A percentile compares a stretch with the other conserved stretches of the same genome.
Evolutionary conservation across 2,888 invertebrate species (phyloP).

Genomic region (Philereme vetulata): DNA sequence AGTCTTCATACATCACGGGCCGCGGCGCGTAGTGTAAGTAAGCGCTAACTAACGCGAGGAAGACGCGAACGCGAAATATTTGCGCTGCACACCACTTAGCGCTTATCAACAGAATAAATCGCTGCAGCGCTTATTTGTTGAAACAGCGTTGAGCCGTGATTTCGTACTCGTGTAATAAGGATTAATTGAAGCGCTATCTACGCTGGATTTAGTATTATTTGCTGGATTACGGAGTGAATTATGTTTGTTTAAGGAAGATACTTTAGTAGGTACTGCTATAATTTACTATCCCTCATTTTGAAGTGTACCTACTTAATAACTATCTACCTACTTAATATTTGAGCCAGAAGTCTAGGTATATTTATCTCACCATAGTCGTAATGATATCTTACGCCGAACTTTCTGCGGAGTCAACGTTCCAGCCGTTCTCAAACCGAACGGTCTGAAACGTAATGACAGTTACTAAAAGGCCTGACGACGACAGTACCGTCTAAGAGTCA

Average conservation of each 20-base stretch:
- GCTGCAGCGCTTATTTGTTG: slow-evolving; percentile 58
- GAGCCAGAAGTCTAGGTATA: too few species aligned
- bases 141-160: slow-evolving; percentile 41
- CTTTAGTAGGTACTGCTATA: slow-evolving; percentile 10
- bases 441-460: too few species aligned
- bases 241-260: slow-evolving; percentile 22
- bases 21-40: slow-evolving; percentile 55
- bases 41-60: slow-evolving; percentile 74
- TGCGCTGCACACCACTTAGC: slow-evolving; percentile 69
- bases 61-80: slow-evolving; percentile 70
- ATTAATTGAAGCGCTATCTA: slow-evolving; percentile 47
- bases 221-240: slow-evolving; percentile 23
- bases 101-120: slow-evolving; percentile 60
- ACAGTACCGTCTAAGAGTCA: too few species aligned
- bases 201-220: slow-evolving; percentile 34
- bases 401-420: too few species aligned
- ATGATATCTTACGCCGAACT: too few species aligned
- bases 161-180: slow-evolving; percentile 46
- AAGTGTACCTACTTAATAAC: too few species aligned
- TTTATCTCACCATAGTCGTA: too few species aligned
- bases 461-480: too few species aligned
- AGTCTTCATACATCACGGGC: slow-evolving; percentile 44
- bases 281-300: too few species aligned
- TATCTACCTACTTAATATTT: too few species aligned
- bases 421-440: too few species aligned